Evolutionary conservation across 1,140 invertebrate genomes (phyloP).

Genomic region (Cydia splendana): DNA sequence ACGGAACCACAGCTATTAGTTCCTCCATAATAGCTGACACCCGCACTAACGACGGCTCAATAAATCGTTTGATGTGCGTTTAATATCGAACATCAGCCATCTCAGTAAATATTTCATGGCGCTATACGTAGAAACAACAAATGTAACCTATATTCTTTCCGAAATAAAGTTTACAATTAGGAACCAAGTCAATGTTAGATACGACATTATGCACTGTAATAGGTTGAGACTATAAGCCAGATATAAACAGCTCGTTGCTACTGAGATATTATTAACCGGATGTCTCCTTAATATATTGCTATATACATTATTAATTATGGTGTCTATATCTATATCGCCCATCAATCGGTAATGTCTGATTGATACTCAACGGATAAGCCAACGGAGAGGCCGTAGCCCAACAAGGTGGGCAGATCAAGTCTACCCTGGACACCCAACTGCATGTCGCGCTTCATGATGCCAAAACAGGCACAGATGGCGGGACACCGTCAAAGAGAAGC

Average conservation of each 20-base stretch:
- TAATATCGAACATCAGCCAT: neutral
- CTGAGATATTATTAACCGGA: neutral
- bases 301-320: neutral
- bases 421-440: too few species aligned
- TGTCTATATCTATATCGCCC: too few species aligned
- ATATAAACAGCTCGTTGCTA: neutral
- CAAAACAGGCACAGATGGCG: too few species aligned
- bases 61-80: conserved; percentile 1
- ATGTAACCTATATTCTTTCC: neutral
- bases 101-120: neutral
- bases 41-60: neutral
- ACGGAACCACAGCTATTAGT: neutral
- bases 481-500: too few species aligned
- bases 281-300: neutral
- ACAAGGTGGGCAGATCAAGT: too few species aligned
- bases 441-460: too few species aligned
- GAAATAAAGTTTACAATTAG: neutral
- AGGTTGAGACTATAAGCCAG: neutral
- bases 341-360: too few species aligned
- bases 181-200: neutral
- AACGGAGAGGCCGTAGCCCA: too few species aligned
- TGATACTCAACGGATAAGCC: too few species aligned
- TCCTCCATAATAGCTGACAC: neutral
- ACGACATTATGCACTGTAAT: neutral
- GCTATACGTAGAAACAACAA: neutral